A percentile compares a stretch with the other conserved stretches of the same genome.
These are phyloP conservation scores for Scomber scombrus DNA, from an alignment of 2,113 vertebrate species.

Conservation along the genomic window DNA sequence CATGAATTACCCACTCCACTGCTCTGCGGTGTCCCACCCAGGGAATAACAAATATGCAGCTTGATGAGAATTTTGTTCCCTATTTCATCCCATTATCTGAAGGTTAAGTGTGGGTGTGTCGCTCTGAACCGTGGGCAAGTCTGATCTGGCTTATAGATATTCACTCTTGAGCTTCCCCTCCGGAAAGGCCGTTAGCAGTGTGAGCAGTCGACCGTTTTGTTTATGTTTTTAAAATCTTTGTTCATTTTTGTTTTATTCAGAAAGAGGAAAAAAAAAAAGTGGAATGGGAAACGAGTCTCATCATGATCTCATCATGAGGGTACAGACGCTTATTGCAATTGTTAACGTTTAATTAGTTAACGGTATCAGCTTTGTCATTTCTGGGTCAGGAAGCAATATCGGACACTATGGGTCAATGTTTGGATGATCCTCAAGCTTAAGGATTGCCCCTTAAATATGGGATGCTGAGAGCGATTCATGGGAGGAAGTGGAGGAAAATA, in stretches of 20 bases:
- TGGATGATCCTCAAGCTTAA: no score
- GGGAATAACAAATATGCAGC: constrained; percentile 39
- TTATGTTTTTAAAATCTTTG: background rate
- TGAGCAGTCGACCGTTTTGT: background rate
- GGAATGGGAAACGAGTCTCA: no score
- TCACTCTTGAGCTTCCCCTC: constrained; percentile 20
- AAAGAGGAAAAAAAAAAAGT: background rate
- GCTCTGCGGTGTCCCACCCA: background rate
- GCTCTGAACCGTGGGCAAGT: constrained; percentile 15
- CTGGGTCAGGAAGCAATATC: no score
- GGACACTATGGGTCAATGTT: no score
- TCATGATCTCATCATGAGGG: background rate
- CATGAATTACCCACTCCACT: constrained; percentile 7
- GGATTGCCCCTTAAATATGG: background rate
- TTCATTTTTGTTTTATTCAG: background rate
- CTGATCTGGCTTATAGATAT: constrained; percentile 67
- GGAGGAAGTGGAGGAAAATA: background rate
- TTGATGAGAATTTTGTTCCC: constrained; percentile 28
- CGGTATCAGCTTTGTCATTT: no score
- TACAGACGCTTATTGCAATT: no score
- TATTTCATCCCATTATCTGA: constrained; percentile 55
- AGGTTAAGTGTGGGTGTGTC: constrained; percentile 62
- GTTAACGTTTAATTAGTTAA: no score
- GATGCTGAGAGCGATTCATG: background rate
- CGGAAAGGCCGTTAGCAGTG: background rate